Base-by-base conservation (phyloP, 2,888 invertebrate genomes). In the Leucozona laternaria region DNA sequence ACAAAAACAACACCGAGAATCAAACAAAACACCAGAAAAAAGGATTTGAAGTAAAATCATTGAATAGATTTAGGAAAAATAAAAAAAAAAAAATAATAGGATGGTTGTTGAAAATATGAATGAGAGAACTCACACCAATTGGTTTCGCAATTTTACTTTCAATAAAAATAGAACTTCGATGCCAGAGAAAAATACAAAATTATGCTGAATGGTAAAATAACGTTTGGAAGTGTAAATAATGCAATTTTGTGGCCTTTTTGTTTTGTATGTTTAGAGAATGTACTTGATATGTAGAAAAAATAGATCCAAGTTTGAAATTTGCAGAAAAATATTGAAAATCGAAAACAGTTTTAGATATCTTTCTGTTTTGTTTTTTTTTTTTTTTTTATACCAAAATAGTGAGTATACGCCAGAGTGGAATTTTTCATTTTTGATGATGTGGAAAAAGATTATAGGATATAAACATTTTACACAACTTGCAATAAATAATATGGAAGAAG, bases 71-170 rank as follows among this genome's bases (percentile, higher is more conserved):
- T 57, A 31, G 34, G 20, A 17, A 4, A 66, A 48, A 50, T n/a
- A 83, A 73, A 31, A 50, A 34, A 22, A 28, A 57, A 20, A 28
- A 28, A 22, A 82, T 17, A 82, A 82, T 82, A 82, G 77, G 66
- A 72, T 72, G 64, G 66, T 55, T 57, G 70, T 66, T 68, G 68
- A 25, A 79, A 80, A 84, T 80, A 76, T 80, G 84, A 84, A 76
- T 76, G 76, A 71, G 76, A 71, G 50, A 57, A 57, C 20, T 31
- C 43, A 64, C 34, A 71, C 71, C 62, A 76, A 84, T 84, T 80
- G 76, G 80, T 71, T 43, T 68, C 53, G 53, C 48, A 58, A 66
- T 66, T 84, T 64, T 45, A 57, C 45, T 79, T 84, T 70, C 37
- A 0, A 60, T 75, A 77, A 43, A 68, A 70, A 40, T 13, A 31